Evolutionary conservation across 2,797 vertebrate genomes (phyloP).

Genomic region (Parotocinclus haroldoi): DNA sequence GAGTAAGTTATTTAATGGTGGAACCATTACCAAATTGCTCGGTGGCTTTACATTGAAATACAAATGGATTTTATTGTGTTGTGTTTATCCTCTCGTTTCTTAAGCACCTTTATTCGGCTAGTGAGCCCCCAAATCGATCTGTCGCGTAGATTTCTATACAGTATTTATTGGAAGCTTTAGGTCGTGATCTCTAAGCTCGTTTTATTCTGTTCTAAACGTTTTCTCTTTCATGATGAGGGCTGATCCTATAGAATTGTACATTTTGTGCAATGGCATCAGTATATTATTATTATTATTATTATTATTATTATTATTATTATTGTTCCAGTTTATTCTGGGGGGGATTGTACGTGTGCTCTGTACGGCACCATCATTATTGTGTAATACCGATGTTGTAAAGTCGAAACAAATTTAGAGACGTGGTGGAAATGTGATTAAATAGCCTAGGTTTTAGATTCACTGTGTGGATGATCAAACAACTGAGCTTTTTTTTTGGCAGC

Average conservation of each 20-base stretch:
- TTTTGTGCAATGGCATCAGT: slow-evolving; percentile 35
- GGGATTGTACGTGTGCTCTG: not conserved
- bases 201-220: slow-evolving; percentile 1
- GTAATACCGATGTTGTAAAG: slow-evolving; percentile 25
- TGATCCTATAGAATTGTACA: slow-evolving; percentile 30
- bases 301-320: not conserved
- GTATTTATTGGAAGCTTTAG: slow-evolving; percentile 33
- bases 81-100: slow-evolving; percentile 20
- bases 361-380: slow-evolving; percentile 15
- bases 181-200: slow-evolving; percentile 25
- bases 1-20: slow-evolving; percentile 34
- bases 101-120: slow-evolving; percentile 35
- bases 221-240: slow-evolving; percentile 5
- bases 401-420: slow-evolving; percentile 27
- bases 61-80: slow-evolving; percentile 17
- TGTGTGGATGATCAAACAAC: slow-evolving; percentile 2
- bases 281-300: not conserved
- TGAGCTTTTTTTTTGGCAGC: slow-evolving; percentile 33
- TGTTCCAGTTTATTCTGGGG: slow-evolving; percentile 4
- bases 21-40: slow-evolving; percentile 22
- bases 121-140: slow-evolving; percentile 11
- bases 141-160: slow-evolving; percentile 20
- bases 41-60: slow-evolving; percentile 27
- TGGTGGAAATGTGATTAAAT: slow-evolving; percentile 26
- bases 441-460: slow-evolving; percentile 36